phyloP scores from a whole-genome alignment of 2,113 vertebrate genomes.

The Vicugna pacos region DNA sequence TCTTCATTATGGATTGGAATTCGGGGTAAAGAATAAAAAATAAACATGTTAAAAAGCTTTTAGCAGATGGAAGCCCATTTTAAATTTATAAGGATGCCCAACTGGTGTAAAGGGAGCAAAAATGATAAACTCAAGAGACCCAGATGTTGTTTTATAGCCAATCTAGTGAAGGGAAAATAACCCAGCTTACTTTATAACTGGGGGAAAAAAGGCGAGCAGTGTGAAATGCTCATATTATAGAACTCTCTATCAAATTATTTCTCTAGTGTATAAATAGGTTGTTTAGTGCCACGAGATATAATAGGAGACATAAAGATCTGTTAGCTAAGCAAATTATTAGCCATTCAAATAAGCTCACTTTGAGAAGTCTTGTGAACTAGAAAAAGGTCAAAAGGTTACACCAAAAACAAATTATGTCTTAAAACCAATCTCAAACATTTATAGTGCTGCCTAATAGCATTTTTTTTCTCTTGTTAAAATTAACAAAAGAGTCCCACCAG shows the following conservation, averaged over 20 bases:
- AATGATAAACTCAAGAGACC: slow-evolving; percentile 74
- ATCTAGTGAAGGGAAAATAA: slow-evolving; percentile 68
- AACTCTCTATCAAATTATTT: slow-evolving; percentile 65
- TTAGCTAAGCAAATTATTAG: slow-evolving; percentile 59
- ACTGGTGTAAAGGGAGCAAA: slow-evolving; percentile 43
- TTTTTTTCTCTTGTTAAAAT: slow-evolving; percentile 35
- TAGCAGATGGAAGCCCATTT: slow-evolving; percentile 70
- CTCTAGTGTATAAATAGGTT: slow-evolving; percentile 13
- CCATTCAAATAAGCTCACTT: slow-evolving; percentile 57
- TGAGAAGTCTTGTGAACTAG: background rate
- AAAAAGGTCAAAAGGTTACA: slow-evolving; percentile 61
- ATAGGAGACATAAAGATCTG: background rate
- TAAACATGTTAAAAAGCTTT: slow-evolving; percentile 49
- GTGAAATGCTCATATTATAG: slow-evolving; percentile 36
- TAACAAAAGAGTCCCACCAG: background rate
- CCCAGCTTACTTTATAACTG: background rate
- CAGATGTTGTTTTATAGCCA: slow-evolving; percentile 74
- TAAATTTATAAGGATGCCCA: slow-evolving; percentile 65
- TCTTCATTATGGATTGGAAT: background rate
- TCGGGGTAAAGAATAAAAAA: slow-evolving; percentile 36
- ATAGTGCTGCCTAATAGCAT: background rate
- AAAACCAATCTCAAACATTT: slow-evolving; percentile 38
- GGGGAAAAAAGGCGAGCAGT: background rate
- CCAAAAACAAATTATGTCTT: slow-evolving; percentile 23
- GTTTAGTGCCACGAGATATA: background rate